A percentile compares a stretch with the other conserved stretches of the same genome.
These are phyloP conservation scores for Rhamphomyia laevipes DNA, from an alignment of 2,888 invertebrate species.

Conservation along the genomic window DNA sequence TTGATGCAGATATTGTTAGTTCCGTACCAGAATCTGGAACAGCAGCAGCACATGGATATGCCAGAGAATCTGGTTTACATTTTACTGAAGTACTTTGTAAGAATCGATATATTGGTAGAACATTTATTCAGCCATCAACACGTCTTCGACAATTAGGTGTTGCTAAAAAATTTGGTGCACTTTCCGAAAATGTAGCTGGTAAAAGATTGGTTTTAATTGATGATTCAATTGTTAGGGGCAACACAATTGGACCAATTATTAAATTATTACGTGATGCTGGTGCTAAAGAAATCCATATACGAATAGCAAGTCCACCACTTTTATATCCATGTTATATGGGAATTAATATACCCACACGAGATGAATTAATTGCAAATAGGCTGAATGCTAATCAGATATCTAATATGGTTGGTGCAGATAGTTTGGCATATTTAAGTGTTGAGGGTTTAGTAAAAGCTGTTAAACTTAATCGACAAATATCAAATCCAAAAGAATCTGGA, in stretches of 20 bases:
- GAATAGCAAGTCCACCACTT: slow-evolving; percentile 94
- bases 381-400: slow-evolving; percentile 69
- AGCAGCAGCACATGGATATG: slow-evolving; percentile 92
- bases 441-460: slow-evolving; percentile 83
- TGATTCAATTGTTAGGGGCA: slow-evolving; percentile 92
- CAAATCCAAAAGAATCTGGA: slow-evolving; percentile 60
- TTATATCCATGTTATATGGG: slow-evolving; percentile 97
- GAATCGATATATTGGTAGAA: slow-evolving; percentile 92
- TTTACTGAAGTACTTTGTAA: slow-evolving; percentile 94
- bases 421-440: slow-evolving; percentile 82
- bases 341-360: slow-evolving; percentile 94
- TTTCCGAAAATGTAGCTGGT: slow-evolving; percentile 80
- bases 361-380: slow-evolving; percentile 91
- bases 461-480: slow-evolving; percentile 63
- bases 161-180: slow-evolving; percentile 92
- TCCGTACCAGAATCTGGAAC: slow-evolving; percentile 96
- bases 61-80: slow-evolving; percentile 75
- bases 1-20: slow-evolving; percentile 91
- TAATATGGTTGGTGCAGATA: slow-evolving; percentile 86
- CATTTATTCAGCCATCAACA: slow-evolving; percentile 94
- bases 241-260: slow-evolving; percentile 94
- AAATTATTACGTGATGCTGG: slow-evolving; percentile 84
- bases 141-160: slow-evolving; percentile 83
- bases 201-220: slow-evolving; percentile 87
- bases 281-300: slow-evolving; percentile 90